Percentiles rank a stretch among this genome's conserved stretches.
Conservation (phyloP, 2,113 vertebrate species). For the Platichthys flesus region DNA sequence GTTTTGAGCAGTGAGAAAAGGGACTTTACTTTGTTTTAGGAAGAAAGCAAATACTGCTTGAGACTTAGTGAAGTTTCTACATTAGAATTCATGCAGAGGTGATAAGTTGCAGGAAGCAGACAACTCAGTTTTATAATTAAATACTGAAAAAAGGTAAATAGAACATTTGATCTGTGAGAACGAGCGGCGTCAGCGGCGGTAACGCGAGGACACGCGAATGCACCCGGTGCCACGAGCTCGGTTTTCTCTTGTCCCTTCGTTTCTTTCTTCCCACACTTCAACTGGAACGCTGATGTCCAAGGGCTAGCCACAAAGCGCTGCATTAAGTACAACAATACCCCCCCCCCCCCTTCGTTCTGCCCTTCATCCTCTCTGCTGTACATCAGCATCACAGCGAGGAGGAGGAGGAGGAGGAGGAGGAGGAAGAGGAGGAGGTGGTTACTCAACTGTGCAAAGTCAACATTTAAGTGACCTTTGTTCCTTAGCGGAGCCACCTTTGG, state of each 20-base stretch:
- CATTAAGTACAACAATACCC: conserved; percentile 32
- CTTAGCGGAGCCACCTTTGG: conserved; percentile 31
- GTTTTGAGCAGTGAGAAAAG: not conserved
- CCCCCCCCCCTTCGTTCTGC: conserved; percentile 28
- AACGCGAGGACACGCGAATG: not conserved
- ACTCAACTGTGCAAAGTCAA: conserved; percentile 49
- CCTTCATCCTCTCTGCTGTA: conserved; percentile 22
- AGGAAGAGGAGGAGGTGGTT: conserved; percentile 12
- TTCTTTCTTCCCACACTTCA: conserved; percentile 22
- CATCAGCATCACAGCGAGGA: conserved; percentile 7
- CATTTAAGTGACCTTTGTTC: conserved; percentile 54
- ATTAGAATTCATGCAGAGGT: not conserved
- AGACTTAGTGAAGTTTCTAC: not conserved
- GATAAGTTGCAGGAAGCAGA: not conserved
- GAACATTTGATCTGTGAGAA: not conserved
- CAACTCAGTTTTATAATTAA: not conserved
- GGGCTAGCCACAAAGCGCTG: conserved; percentile 44
- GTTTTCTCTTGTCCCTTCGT: not conserved
- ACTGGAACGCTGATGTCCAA: conserved; percentile 38
- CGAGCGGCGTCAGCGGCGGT: not conserved
- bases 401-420: too few relatives aligned
- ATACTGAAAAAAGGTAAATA: not conserved
- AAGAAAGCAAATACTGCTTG: not conserved
- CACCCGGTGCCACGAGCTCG: not conserved
- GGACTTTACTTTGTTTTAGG: not conserved